Evolutionary conservation across 2,888 invertebrate species (phyloP).

Genomic region (Ormia ochracea): DNA sequence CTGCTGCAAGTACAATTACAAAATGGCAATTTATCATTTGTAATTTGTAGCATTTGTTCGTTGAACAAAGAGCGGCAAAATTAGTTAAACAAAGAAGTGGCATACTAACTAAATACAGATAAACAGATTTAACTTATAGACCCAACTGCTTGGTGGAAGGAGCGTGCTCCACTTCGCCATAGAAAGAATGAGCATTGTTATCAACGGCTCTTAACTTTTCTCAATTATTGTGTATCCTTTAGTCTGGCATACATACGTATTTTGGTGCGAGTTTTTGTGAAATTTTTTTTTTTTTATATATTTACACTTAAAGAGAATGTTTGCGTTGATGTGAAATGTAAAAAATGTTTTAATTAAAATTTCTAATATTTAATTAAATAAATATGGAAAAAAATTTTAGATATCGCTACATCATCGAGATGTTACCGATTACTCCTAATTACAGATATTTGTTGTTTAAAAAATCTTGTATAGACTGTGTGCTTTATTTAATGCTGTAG

Average conservation of each 20-base stretch:
- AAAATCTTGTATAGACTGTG: too few species aligned
- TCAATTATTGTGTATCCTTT: conserved; percentile 7
- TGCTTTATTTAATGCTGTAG: too few species aligned
- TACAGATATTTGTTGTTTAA: too few species aligned
- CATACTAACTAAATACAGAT: conserved; percentile 33
- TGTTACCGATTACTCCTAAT: too few species aligned
- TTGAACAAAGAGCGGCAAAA: conserved; percentile 46
- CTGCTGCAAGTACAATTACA: conserved; percentile 40
- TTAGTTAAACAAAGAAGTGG: not conserved
- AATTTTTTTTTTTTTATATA: too few species aligned
- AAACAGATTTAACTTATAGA: conserved; percentile 30
- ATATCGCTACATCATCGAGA: too few species aligned
- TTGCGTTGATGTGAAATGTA: too few species aligned
- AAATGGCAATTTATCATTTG: conserved; percentile 59
- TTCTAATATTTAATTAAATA: too few species aligned
- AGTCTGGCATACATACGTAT: not conserved
- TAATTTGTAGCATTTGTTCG: conserved; percentile 59
- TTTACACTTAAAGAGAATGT: too few species aligned
- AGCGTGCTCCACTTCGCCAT: not conserved
- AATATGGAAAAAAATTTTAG: too few species aligned
- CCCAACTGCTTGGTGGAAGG: not conserved
- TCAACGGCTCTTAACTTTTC: conserved; percentile 38
- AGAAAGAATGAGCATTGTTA: conserved; percentile 7
- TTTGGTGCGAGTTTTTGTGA: too few species aligned
- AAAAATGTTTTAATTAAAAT: too few species aligned